Conservation (phyloP, 2,113 vertebrate species). For the Anhinga anhinga region DNA sequence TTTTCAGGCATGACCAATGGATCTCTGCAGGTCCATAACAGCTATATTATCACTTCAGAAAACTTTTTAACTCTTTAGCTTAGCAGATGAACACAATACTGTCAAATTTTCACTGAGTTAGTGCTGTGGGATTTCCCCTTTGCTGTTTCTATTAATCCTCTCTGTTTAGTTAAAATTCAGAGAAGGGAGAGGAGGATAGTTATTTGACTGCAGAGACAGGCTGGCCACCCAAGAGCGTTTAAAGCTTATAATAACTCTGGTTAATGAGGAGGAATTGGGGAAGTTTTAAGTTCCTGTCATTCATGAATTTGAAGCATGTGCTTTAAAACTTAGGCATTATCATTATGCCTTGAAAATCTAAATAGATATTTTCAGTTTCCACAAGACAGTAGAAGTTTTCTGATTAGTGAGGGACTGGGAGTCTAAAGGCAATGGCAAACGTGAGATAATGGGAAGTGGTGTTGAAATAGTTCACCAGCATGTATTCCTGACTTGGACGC, state of each 20-base stretch:
- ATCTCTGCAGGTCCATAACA: background rate
- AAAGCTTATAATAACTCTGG: background rate
- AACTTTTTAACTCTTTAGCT: background rate
- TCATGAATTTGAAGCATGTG: background rate
- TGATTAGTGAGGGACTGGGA: background rate
- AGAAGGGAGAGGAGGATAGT: background rate
- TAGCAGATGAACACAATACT: background rate
- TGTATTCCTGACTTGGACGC: background rate
- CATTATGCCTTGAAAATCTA: background rate
- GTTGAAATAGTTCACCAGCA: background rate
- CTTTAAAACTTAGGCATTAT: background rate
- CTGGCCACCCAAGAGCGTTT: background rate
- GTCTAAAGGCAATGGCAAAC: background rate
- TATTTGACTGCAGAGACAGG: background rate
- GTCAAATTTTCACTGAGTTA: background rate
- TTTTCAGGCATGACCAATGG: background rate
- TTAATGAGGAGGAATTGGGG: background rate
- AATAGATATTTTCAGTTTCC: background rate
- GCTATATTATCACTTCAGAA: background rate
- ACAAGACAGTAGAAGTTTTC: accelerated
- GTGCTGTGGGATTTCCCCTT: background rate
- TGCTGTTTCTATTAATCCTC: background rate
- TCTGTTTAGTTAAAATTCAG: background rate
- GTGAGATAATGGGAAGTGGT: background rate
- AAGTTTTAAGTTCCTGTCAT: background rate